These are phyloP conservation scores for Polydrusus cervinus DNA, from an alignment of 2,888 invertebrate genomes.

Conservation along the genomic window DNA sequence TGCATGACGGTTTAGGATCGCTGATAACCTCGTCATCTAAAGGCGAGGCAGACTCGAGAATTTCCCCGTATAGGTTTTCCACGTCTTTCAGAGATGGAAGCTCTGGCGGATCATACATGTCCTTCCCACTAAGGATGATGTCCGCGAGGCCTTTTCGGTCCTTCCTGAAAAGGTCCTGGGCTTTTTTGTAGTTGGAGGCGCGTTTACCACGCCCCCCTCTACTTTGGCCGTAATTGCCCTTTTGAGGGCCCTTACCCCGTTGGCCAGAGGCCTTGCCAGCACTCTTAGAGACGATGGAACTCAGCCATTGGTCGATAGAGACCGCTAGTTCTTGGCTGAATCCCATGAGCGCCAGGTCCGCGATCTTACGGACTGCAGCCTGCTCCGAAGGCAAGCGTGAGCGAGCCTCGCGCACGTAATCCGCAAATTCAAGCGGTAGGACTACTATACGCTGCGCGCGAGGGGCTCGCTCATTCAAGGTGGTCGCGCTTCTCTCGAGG, in stretches of 20 bases:
- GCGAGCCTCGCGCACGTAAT: not conserved
- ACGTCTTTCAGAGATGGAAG: not conserved
- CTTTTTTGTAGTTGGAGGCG: slow-evolving; percentile 28
- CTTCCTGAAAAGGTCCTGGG: slow-evolving; percentile 20
- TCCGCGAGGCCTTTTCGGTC: not conserved
- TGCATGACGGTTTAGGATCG: not conserved
- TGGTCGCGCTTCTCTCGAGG: not conserved
- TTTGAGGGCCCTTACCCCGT: no score
- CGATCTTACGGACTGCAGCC: not conserved
- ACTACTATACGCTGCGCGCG: no score
- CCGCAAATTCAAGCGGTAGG: not conserved
- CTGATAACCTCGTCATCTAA: slow-evolving; percentile 13
- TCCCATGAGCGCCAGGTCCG: slow-evolving; percentile 4
- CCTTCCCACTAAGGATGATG: not conserved
- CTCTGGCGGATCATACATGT: not conserved
- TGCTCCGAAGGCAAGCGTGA: not conserved
- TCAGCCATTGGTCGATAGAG: not conserved
- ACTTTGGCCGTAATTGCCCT: not conserved
- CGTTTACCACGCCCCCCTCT: slow-evolving; percentile 12
- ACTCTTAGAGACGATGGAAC: not conserved
- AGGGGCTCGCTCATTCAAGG: not conserved
- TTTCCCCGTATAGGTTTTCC: not conserved
- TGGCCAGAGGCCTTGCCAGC: not conserved
- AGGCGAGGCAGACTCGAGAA: slow-evolving; percentile 14
- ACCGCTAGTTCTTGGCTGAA: not conserved